Conservation (phyloP, 2,797 vertebrate species). For the Pangasius sanitwongsei region DNA sequence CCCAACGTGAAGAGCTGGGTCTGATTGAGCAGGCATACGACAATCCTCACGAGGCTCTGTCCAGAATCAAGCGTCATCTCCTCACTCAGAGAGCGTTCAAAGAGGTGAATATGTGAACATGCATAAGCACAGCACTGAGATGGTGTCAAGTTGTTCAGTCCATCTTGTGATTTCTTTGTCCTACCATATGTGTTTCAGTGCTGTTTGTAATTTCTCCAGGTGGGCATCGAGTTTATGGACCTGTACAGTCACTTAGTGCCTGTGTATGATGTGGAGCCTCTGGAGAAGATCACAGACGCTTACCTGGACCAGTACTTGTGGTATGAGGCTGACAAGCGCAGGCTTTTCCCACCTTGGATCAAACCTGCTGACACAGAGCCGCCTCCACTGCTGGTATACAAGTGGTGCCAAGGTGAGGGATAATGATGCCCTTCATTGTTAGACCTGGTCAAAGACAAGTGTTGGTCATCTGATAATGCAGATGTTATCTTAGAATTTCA, state of each 20-base stretch:
- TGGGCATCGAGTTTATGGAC: constrained; percentile 99
- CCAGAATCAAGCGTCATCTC: constrained; percentile 98
- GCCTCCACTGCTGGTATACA: constrained; percentile 95
- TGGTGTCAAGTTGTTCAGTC: neutral
- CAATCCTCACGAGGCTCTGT: constrained; percentile 97
- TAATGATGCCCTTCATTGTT: neutral
- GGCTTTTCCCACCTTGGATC: constrained; percentile 98
- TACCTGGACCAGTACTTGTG: constrained; percentile 98
- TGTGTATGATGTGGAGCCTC: constrained; percentile 95
- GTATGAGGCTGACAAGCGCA: constrained; percentile 97
- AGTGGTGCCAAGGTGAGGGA: constrained; percentile 96
- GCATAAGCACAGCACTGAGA: neutral
- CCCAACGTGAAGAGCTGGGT: constrained; percentile 95
- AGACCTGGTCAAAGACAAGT: neutral
- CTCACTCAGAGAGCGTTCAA: constrained; percentile 99
- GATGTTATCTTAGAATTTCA: neutral
- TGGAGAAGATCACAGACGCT: constrained; percentile 99
- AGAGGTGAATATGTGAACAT: constrained; percentile 77
- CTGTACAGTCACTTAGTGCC: constrained; percentile 98
- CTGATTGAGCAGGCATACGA: constrained; percentile 98
- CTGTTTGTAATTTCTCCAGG: constrained; percentile 70
- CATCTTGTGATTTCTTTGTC: neutral
- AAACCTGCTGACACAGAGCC: constrained; percentile 99
- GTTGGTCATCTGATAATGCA: neutral
- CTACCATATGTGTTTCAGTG: constrained; percentile 6